Evolutionary conservation across 2,888 invertebrate genomes (phyloP), one percentile per base, ranked within the genome.

Genomic region (Yponomeuta malinellus): DNA sequence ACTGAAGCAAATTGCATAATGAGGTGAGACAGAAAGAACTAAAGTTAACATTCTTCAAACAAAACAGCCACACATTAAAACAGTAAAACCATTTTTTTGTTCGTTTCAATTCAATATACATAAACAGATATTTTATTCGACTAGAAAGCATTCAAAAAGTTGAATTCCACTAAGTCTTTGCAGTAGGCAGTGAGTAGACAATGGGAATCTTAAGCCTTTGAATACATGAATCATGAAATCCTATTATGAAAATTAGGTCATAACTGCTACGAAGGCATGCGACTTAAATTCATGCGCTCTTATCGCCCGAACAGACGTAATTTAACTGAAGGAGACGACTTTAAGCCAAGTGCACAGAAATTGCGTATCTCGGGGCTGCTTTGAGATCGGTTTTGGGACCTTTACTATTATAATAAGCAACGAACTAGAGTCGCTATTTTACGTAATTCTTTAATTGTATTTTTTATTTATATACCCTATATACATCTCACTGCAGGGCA

Each of bases 211-310:
- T 59, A 15, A 59, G 15, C 15, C 52, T 59, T 59, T 59, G 52
- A 59, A 12, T 59, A 15, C 52, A 59, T 59, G 52, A 59, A 59
- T 59, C 52, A 59, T 59, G 15, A 15, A 59, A 59, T 59, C 52
- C 52, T 59, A 59, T 59, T 59, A 59, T 59, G 52, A 59, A 59
- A 59, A 59, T 59, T 59, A 59, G 52, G 52, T 59, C 52, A 59
- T 59, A 59, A 59, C 52, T 59, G 52, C 52, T 59, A 15, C 15
- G 52, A 15, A 59, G 52, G 52, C 15, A 59, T 59, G 5, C 52
- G 52, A 59, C 52, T 59, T 59, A 59, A 59, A 59, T 59, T 59
- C 52, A 59, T 59, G 52, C 52, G 52, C 52, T 59, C 52, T 59
- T 59, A 59, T 59, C 52, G 6, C 52, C 52, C 15, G 52, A 59